A percentile compares a stretch with the other conserved stretches of the same genome.
Evolutionary conservation across 1,140 invertebrate species (phyloP).

Genomic region (Danaus plexippus): DNA sequence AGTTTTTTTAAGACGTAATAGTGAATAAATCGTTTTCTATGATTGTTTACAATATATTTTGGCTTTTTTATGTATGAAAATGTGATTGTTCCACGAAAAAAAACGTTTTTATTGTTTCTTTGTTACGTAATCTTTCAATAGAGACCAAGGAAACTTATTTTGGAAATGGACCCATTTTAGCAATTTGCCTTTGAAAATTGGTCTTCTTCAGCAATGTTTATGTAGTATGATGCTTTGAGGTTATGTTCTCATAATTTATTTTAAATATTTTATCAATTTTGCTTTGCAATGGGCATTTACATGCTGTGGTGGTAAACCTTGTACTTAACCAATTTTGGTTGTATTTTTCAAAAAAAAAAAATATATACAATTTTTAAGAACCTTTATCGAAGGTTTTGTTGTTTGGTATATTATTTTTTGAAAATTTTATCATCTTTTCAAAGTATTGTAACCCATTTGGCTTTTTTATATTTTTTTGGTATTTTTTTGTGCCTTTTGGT

Average conservation of each 20-base stretch:
- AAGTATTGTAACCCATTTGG: too few relatives aligned
- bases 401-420: too few relatives aligned
- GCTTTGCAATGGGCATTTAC: too few relatives aligned
- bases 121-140: conserved; percentile 58
- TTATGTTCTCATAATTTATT: conserved; percentile 37
- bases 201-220: conserved; percentile 36
- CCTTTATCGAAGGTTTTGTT: too few relatives aligned
- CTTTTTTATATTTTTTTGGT: too few relatives aligned
- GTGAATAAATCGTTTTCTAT: conserved; percentile 56
- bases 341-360: too few relatives aligned
- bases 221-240: conserved; percentile 38
- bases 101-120: conserved; percentile 62
- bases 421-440: too few relatives aligned
- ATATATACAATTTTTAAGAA: too few relatives aligned
- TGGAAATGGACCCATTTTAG: conserved; percentile 81
- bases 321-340: too few relatives aligned
- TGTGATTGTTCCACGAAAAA: conserved; percentile 70
- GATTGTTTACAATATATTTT: conserved; percentile 76
- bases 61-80: conserved; percentile 73
- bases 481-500: too few relatives aligned
- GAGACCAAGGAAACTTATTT: conserved; percentile 69
- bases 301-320: too few relatives aligned
- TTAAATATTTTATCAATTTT: conserved; percentile 6
- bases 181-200: conserved; percentile 78
- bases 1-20: conserved; percentile 65